A percentile compares a stretch with the other conserved stretches of the same genome.
These are phyloP conservation scores for Disparrhopalites patrizii DNA, from an alignment of 2,888 invertebrate species.

Conservation along the genomic window DNA sequence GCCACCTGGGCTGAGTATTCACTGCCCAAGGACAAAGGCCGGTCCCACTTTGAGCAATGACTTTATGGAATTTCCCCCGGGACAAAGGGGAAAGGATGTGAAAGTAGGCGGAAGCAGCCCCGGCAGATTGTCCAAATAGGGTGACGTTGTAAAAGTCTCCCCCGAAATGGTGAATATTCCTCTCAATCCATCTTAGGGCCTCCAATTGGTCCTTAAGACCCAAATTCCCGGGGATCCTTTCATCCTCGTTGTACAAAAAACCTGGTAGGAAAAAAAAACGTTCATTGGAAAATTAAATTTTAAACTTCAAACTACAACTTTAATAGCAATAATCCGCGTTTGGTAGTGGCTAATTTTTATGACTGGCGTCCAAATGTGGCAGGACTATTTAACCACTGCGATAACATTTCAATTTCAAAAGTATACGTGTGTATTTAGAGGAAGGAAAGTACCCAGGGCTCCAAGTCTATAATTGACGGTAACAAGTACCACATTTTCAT, in stretches of 20 bases:
- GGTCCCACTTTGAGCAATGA: slow-evolving; percentile 6
- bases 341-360: no score
- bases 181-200: slow-evolving; percentile 13
- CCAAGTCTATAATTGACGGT: not conserved
- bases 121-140: slow-evolving; percentile 20
- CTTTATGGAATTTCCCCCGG: slow-evolving; percentile 9
- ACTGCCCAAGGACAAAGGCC: slow-evolving; percentile 10
- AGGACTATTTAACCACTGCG: no score
- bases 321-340: no score
- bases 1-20: not conserved
- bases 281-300: not conserved
- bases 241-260: slow-evolving; percentile 21
- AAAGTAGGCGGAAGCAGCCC: slow-evolving; percentile 4
- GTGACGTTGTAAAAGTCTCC: slow-evolving; percentile 9
- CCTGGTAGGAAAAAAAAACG: not conserved
- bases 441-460: not conserved
- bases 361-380: no score
- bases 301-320: not conserved
- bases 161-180: slow-evolving; percentile 23
- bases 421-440: no score
- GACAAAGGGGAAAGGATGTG: not conserved
- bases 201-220: slow-evolving; percentile 9
- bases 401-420: no score
- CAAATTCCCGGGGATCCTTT: slow-evolving; percentile 6
- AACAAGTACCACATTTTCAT: not conserved